Evolutionary conservation across 53 echinoderm and acorn worm species (phyloP), one percentile per base, ranked within the genome.

Genomic region (Echinometra lucunter): DNA sequence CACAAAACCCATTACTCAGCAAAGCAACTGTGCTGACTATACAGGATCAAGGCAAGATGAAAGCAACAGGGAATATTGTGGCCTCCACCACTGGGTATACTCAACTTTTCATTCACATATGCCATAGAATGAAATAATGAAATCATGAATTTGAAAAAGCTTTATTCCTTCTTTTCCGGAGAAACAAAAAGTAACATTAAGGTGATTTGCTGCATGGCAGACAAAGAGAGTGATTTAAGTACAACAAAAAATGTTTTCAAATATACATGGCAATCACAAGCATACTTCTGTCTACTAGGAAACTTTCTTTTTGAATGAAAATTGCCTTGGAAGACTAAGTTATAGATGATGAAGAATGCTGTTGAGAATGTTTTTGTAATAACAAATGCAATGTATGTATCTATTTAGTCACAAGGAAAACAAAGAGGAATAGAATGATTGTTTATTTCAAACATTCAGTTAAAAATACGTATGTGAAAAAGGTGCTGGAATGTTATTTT

Each of bases 1-100:
- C 42, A 78, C 78, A 78, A 78, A 78, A 78, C 12, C 38, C 38
- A 40, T 78, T 78, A 42, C 35, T 78, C 78, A 78, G 42, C 38
- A 78, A 78, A 42, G 42, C 42, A 78, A 42, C 42, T 78, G 78
- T 38, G 42, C 35, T 78, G 8, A 35, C 3, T 19, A 19, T 38
- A 38, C 21, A 40, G 42, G 38, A 78, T 42, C 19, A 18, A 42
- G 3, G 42, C 38, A 16, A 42, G 15, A 28, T 34, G 72, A 35
- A 72, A 72, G 72, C 32, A 13, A 35, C 72, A 72, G 35, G 32
- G 35, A 34, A 72, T 72, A 72, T 72, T 35, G 72, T 72, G 72
- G 78, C 42, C 63, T 63, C 63, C 63, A 63, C 19, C 21, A 63
- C 19, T 15, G 21, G 16, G 63, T 53, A 63, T 18, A 56, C 56